Percentiles rank a stretch among this genome's conserved stretches.
Evolutionary conservation across 2,888 invertebrate genomes (phyloP).

Genomic region (Drosophila birchii): DNA sequence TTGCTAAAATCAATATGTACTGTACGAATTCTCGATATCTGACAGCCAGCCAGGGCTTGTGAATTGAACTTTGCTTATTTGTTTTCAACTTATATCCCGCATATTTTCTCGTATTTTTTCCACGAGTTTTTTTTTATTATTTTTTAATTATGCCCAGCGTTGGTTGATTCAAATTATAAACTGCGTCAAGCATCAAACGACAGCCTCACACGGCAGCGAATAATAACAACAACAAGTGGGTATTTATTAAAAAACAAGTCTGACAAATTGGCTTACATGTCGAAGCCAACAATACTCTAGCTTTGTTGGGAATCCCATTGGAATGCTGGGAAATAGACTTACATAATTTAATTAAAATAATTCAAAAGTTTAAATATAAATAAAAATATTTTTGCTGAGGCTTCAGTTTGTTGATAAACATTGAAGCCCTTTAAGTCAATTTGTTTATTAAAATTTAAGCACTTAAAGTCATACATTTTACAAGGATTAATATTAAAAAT

Average conservation of each 20-base stretch:
- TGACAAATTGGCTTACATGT: constrained; percentile 16
- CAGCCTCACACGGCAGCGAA: constrained; percentile 10
- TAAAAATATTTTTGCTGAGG: too few species aligned
- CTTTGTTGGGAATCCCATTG: neutral
- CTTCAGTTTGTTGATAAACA: neutral
- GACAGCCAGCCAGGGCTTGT: constrained; percentile 32
- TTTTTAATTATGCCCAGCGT: constrained; percentile 23
- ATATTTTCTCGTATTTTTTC: constrained; percentile 24
- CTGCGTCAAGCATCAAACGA: constrained; percentile 41
- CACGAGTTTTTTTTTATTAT: neutral
- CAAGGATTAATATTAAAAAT: too few species aligned
- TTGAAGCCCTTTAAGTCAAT: too few species aligned
- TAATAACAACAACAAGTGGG: constrained; percentile 3
- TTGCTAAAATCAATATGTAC: constrained; percentile 41
- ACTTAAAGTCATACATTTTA: too few species aligned
- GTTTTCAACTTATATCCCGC: constrained; percentile 17
- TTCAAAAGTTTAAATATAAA: too few species aligned
- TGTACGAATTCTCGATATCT: constrained; percentile 30
- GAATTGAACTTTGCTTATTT: constrained; percentile 38
- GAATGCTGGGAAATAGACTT: neutral
- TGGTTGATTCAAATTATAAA: constrained; percentile 37
- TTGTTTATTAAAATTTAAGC: too few species aligned
- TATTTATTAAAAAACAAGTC: constrained; percentile 35
- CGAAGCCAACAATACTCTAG: constrained; percentile 26
- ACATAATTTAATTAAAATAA: too few species aligned